These are phyloP conservation scores for Gallirallus australis DNA, from an alignment of 2,797 vertebrate species.

Conservation along the genomic window DNA sequence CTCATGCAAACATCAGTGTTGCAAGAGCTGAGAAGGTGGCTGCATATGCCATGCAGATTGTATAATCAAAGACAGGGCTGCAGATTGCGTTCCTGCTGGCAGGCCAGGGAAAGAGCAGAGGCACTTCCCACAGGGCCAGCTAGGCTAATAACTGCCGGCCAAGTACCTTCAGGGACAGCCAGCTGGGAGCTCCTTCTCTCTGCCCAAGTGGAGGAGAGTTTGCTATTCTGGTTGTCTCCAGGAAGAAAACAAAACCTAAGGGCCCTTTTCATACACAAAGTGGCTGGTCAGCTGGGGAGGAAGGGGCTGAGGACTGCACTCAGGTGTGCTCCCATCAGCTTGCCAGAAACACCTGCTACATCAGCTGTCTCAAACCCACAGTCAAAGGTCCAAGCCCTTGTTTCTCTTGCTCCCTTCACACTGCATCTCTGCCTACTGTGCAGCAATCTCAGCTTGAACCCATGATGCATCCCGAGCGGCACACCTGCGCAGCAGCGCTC, in stretches of 20 bases:
- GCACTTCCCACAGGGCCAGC: neutral
- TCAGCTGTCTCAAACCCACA: neutral
- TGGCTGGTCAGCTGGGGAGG: neutral
- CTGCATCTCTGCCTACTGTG: neutral
- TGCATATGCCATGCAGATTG: neutral
- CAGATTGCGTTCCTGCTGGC: neutral
- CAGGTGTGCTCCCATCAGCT: neutral
- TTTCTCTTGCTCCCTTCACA: neutral
- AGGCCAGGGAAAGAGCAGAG: neutral
- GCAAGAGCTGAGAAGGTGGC: neutral
- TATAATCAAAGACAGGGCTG: neutral
- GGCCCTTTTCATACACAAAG: neutral
- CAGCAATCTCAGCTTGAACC: neutral
- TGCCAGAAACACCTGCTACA: neutral
- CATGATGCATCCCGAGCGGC: neutral
- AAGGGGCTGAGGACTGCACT: neutral
- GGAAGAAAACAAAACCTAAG: neutral
- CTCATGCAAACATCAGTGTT: neutral
- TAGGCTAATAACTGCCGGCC: neutral
- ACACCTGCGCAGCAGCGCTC: neutral
- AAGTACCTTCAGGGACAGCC: accelerated
- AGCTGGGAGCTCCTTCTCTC: neutral
- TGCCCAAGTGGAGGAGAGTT: neutral
- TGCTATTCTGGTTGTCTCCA: neutral
- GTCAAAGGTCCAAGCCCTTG: neutral